A percentile compares a stretch with the other conserved stretches of the same genome.
phyloP scores from a whole-genome alignment of 2,113 vertebrate species.

The Pipra filicauda region DNA sequence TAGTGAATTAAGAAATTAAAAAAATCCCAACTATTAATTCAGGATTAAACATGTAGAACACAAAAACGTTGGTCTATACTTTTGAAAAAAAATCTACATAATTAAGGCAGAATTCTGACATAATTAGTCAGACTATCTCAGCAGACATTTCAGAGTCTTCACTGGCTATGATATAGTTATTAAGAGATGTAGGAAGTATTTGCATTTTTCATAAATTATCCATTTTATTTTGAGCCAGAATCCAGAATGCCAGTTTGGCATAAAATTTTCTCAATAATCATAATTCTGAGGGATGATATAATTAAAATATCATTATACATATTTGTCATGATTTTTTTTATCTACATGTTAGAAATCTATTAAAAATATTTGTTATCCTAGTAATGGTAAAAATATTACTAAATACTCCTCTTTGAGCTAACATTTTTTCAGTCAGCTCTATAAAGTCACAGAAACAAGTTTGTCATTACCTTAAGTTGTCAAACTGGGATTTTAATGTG shows the following conservation, averaged over 20 bases:
- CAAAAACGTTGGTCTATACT: rapidly evolving
- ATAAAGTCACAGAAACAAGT: background rate
- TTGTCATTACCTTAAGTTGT: background rate
- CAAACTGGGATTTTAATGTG: background rate
- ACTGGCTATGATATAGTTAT: background rate
- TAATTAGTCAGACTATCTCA: background rate
- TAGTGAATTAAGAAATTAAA: background rate
- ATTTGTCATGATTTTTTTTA: background rate
- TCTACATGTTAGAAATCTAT: background rate
- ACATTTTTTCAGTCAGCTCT: background rate
- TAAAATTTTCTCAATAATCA: background rate
- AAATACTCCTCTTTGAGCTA: background rate
- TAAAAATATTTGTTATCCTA: background rate
- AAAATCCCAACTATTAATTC: background rate
- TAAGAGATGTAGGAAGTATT: background rate
- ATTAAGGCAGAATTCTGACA: background rate
- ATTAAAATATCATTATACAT: background rate
- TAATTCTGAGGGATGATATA: background rate
- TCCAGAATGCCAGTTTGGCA: background rate
- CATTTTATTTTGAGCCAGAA: background rate
- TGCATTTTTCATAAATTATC: background rate
- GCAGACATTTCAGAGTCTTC: background rate
- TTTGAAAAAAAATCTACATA: background rate
- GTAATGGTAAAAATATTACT: background rate
- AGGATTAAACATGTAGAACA: background rate